Conservation (phyloP, 2,113 vertebrate genomes). For the Pungitius pungitius region DNA sequence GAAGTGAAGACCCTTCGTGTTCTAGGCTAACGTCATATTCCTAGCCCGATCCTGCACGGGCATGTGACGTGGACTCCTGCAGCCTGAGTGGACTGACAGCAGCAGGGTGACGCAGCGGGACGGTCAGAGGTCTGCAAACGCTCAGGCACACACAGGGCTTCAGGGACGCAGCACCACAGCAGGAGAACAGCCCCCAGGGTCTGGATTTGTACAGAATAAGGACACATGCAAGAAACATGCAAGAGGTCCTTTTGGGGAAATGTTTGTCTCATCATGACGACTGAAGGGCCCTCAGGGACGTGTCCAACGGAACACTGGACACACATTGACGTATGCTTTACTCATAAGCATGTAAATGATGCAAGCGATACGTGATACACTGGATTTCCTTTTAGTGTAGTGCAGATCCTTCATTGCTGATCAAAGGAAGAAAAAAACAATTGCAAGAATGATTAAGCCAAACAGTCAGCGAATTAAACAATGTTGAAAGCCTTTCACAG, state of each 20-base stretch:
- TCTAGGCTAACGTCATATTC: not conserved
- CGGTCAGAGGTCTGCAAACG: slow-evolving; percentile 25
- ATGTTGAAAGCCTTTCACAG: slow-evolving; percentile 29
- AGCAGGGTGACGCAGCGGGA: slow-evolving; percentile 13
- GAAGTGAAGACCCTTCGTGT: slow-evolving; percentile 75
- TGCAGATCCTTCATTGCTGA: not conserved
- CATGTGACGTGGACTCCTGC: slow-evolving; percentile 5
- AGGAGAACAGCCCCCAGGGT: not conserved
- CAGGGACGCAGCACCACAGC: not conserved
- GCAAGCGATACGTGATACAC: not conserved
- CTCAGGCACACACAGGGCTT: not conserved
- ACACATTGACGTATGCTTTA: slow-evolving; percentile 17
- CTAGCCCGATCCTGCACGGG: not conserved
- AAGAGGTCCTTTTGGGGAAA: not conserved
- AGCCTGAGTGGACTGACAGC: slow-evolving; percentile 32
- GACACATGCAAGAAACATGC: not conserved
- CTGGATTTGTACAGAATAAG: not conserved
- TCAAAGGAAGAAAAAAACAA: not conserved
- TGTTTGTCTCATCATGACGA: not conserved
- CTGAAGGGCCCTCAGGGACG: not conserved
- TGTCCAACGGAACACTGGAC: not conserved
- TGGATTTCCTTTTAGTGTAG: not conserved
- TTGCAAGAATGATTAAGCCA: not conserved
- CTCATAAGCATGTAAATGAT: not conserved
- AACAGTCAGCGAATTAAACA: slow-evolving; percentile 18